Conservation (phyloP, 2,797 vertebrate genomes). For the Nasua narica region DNA sequence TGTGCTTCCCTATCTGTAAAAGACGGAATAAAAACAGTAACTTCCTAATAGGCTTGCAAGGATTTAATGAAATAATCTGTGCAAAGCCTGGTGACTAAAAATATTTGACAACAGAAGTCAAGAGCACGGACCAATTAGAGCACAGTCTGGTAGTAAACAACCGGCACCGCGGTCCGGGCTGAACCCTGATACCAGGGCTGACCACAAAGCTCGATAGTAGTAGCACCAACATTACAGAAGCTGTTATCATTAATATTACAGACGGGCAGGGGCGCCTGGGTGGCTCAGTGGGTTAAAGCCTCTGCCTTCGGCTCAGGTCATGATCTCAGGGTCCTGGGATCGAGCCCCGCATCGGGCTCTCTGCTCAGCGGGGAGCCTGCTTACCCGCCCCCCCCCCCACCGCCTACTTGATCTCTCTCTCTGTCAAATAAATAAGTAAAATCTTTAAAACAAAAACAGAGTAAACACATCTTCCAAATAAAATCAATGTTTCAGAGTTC, state of each 20-base stretch:
- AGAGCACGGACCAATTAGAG: neutral
- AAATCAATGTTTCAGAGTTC: slow-evolving; percentile 37
- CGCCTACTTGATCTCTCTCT: no score
- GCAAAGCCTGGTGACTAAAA: neutral
- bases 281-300: no score
- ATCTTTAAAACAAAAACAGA: neutral
- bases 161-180: no score
- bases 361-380: no score
- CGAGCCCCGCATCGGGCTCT: no score
- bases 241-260: neutral
- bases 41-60: neutral
- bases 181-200: neutral
- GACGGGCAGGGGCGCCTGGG: no score
- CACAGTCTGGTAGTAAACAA: neutral
- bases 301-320: no score
- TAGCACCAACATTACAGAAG: neutral
- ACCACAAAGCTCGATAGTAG: neutral
- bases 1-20: neutral
- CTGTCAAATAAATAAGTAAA: no score
- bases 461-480: neutral
- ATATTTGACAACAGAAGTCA: neutral
- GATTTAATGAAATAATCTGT: neutral
- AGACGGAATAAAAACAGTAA: neutral
- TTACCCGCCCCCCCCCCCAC: no score
- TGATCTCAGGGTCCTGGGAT: no score